Percentiles rank a stretch among this genome's conserved stretches.
Conservation (phyloP, 1,140 invertebrate species). For the Drosophila orena region DNA sequence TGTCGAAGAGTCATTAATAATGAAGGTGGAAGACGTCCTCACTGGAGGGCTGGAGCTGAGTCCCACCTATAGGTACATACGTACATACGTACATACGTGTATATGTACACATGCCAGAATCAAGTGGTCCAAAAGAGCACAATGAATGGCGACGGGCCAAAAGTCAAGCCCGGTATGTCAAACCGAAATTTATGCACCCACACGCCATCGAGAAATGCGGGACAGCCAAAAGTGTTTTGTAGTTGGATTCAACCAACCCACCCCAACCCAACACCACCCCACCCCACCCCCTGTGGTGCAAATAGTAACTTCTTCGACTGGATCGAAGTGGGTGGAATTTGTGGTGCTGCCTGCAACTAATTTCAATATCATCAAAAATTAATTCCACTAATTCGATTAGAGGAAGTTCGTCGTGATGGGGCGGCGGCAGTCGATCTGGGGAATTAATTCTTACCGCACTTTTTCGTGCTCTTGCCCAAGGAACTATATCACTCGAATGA, state of each 20-base stretch:
- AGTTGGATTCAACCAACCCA: slow-evolving; percentile 49
- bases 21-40: slow-evolving; percentile 59
- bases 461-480: slow-evolving; percentile 11
- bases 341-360: slow-evolving; percentile 77
- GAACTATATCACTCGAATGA: slow-evolving; percentile 29
- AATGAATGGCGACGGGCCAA: slow-evolving; percentile 58
- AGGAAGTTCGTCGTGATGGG: slow-evolving; percentile 52
- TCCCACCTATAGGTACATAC: too few relatives aligned
- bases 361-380: slow-evolving; percentile 85
- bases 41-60: background rate
- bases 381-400: slow-evolving; percentile 85
- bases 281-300: slow-evolving; percentile 23
- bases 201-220: slow-evolving; percentile 44
- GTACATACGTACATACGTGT: too few relatives aligned
- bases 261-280: too few relatives aligned
- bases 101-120: slow-evolving; percentile 16
- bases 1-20: slow-evolving; percentile 82
- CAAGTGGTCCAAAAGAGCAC: slow-evolving; percentile 42
- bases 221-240: slow-evolving; percentile 72
- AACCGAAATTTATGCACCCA: slow-evolving; percentile 83
- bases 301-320: background rate
- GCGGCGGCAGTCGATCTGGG: background rate
- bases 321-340: slow-evolving; percentile 11
- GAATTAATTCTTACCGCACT: slow-evolving; percentile 61
- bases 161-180: slow-evolving; percentile 70